Percentiles rank a stretch among this genome's conserved stretches.
Conservation (phyloP, 2,113 vertebrate genomes). For the Perca flavescens region DNA sequence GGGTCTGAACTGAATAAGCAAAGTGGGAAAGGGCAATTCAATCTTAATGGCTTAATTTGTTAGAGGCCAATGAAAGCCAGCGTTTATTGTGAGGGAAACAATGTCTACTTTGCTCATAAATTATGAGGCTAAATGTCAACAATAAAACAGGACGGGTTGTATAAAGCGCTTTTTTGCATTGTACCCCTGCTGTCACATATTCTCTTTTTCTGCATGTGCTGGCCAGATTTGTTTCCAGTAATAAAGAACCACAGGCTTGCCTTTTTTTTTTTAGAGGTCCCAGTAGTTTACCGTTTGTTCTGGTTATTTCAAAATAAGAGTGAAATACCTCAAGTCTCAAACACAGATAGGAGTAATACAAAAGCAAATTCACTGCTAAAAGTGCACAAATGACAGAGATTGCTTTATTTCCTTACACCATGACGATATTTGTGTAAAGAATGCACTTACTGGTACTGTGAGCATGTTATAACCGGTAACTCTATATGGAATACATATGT, state of each 20-base stretch:
- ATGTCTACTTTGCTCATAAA: constrained; percentile 19
- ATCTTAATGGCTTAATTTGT: constrained; percentile 64
- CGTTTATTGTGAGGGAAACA: constrained; percentile 35
- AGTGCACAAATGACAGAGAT: neutral
- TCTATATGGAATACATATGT: neutral
- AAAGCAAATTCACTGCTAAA: neutral
- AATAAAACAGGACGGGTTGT: constrained; percentile 3
- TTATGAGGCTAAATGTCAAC: constrained; percentile 28
- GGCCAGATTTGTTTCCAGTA: constrained; percentile 9
- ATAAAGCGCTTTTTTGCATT: neutral
- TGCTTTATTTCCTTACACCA: neutral
- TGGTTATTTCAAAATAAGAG: neutral
- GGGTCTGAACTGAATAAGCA: constrained; percentile 67
- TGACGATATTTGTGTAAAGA: neutral
- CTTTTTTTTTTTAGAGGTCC: neutral
- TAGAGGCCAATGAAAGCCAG: constrained; percentile 45
- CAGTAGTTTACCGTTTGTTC: neutral
- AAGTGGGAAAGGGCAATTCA: constrained; percentile 75
- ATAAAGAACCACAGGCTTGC: neutral
- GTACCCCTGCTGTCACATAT: neutral
- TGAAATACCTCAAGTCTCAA: neutral
- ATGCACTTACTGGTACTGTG: neutral
- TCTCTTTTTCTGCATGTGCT: neutral
- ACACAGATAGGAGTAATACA: neutral
- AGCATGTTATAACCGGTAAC: neutral